These are phyloP conservation scores for Atractosteus spatula DNA, from an alignment of 2,113 vertebrate species.

Conservation along the genomic window DNA sequence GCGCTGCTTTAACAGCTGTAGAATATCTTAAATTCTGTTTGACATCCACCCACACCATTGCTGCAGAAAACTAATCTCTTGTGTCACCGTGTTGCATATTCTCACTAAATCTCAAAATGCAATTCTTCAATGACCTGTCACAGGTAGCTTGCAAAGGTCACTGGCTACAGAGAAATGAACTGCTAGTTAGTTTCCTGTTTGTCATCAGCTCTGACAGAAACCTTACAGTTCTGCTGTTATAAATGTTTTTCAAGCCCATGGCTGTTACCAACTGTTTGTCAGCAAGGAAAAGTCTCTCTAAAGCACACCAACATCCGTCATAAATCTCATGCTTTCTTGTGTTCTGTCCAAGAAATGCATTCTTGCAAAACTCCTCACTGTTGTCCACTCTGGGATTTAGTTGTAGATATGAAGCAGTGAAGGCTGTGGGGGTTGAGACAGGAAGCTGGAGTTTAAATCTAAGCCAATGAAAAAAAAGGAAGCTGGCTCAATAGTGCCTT, in stretches of 20 bases:
- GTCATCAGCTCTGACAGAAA: neutral
- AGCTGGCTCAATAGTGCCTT: conserved; percentile 35
- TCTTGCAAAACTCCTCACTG: neutral
- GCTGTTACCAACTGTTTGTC: neutral
- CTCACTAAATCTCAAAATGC: too few species aligned
- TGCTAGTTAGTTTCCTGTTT: neutral
- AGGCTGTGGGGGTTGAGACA: conserved; percentile 45
- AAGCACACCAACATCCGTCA: neutral
- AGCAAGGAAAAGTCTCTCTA: neutral
- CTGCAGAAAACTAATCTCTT: neutral
- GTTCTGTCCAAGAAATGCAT: neutral
- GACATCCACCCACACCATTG: neutral
- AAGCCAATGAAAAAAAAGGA: conserved; percentile 44
- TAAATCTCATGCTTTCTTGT: conserved; percentile 13
- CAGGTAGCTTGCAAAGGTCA: too few species aligned
- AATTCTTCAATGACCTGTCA: too few species aligned
- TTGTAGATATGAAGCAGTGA: conserved; percentile 26
- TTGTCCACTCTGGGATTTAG: conserved; percentile 24
- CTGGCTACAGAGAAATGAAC: neutral
- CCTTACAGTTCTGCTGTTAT: neutral
- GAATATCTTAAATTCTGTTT: conserved; percentile 8
- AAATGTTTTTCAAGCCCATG: too few species aligned
- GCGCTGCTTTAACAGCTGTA: neutral
- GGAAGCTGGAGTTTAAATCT: conserved; percentile 54
- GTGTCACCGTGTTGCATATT: conserved; percentile 5